Percentiles rank a stretch among this genome's conserved stretches.
Evolutionary conservation across 2,113 vertebrate species (phyloP).

Genomic region (Pao palembangensis): DNA sequence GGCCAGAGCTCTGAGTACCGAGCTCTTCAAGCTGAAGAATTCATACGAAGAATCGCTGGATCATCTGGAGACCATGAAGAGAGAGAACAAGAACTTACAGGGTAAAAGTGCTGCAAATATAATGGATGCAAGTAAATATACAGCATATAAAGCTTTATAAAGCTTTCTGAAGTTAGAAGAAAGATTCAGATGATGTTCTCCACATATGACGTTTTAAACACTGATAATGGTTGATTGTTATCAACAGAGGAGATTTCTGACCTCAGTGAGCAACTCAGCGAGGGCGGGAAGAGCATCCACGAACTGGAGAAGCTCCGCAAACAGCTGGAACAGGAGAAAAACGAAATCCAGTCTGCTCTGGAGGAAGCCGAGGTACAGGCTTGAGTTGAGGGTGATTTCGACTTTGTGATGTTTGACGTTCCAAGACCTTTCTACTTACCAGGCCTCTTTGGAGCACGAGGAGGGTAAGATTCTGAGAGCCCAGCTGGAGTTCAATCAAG

Average conservation of each 20-base stretch:
- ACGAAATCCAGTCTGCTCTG: conserved; percentile 83
- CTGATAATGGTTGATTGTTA: not conserved
- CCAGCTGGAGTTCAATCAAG: conserved; percentile 87
- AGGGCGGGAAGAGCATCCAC: conserved; percentile 79
- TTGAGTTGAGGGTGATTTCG: conserved; percentile 70
- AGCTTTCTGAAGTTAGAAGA: not conserved
- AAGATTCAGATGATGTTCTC: not conserved
- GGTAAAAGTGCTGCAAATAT: conserved; percentile 72
- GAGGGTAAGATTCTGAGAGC: conserved; percentile 88
- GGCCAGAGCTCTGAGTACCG: conserved; percentile 83
- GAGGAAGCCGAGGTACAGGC: conserved; percentile 90
- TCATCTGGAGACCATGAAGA: conserved; percentile 78
- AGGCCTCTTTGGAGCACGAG: conserved; percentile 91
- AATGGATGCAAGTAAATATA: too few relatives aligned
- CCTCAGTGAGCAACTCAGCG: conserved; percentile 84
- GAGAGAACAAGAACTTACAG: conserved; percentile 80
- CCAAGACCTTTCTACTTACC: conserved; percentile 58
- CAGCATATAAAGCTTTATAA: too few relatives aligned
- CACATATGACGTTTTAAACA: not conserved
- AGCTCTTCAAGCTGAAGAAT: conserved; percentile 92
- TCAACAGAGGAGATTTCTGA: conserved; percentile 87
- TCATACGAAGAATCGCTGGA: conserved; percentile 88
- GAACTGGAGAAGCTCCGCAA: conserved; percentile 87
- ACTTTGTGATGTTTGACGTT: not conserved
- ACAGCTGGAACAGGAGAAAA: conserved; percentile 84